Percentiles rank a stretch among this genome's conserved stretches.
Evolutionary conservation across 2,888 invertebrate genomes (phyloP).

Genomic region (Scaptomyza flava): DNA sequence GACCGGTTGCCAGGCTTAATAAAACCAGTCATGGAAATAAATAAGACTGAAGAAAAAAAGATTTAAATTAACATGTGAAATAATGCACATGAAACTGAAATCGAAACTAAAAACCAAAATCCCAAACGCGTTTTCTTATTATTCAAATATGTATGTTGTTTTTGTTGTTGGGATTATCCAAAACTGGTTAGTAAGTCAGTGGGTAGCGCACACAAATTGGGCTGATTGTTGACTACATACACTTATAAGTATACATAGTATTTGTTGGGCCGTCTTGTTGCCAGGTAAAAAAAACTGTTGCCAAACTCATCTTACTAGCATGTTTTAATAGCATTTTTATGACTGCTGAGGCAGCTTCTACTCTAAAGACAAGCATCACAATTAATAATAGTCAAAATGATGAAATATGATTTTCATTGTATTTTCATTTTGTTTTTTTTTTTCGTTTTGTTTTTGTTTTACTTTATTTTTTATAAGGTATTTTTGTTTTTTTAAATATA

Average conservation of each 20-base stretch:
- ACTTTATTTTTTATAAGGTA: conserved; percentile 66
- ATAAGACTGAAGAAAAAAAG: conserved; percentile 23
- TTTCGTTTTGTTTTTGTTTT: conserved; percentile 47
- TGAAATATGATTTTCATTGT: conserved; percentile 47
- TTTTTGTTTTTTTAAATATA: conserved; percentile 81
- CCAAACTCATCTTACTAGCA: conserved; percentile 41
- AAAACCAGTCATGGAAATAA: conserved; percentile 59
- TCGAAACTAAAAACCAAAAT: conserved; percentile 63
- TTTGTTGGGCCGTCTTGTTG: conserved; percentile 25
- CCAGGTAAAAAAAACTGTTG: conserved; percentile 41
- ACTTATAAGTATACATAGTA: conserved; percentile 1
- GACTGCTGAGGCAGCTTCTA: conserved; percentile 30
- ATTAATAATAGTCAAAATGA: conserved; percentile 43
- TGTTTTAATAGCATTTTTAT: conserved; percentile 43
- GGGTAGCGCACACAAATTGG: conserved; percentile 72
- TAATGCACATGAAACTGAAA: conserved; percentile 64
- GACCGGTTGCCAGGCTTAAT: conserved; percentile 50
- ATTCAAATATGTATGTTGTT: conserved; percentile 58
- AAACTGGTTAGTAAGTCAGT: conserved; percentile 81
- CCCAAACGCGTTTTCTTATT: conserved; percentile 67
- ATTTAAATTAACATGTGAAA: conserved; percentile 65
- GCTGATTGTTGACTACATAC: conserved; percentile 36
- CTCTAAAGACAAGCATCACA: conserved; percentile 45
- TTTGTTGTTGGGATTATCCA: conserved; percentile 46
- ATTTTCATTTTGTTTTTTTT: conserved; percentile 44